phyloP scores from a whole-genome alignment of 2,888 invertebrate genomes.

The Andrena hattorfiana region DNA sequence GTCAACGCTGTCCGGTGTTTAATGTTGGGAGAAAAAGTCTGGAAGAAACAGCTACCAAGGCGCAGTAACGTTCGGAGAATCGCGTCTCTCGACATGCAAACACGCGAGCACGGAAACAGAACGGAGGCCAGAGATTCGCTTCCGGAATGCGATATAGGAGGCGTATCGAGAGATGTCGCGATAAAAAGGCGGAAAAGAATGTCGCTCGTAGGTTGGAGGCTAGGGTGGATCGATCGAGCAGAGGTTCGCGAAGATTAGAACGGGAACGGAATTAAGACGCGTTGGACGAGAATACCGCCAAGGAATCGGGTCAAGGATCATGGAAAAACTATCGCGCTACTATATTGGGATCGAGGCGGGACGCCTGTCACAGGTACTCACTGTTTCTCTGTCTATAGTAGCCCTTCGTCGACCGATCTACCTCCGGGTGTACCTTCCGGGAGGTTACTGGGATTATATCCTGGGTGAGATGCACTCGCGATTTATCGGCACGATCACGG shows the following conservation, averaged over 20 bases:
- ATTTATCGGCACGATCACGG: conserved; percentile 42
- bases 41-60: not conserved
- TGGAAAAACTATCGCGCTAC: not conserved
- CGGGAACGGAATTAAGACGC: conserved; percentile 43
- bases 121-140: no score
- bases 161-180: not conserved
- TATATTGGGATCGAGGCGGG: not conserved
- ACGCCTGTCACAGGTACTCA: conserved; percentile 27
- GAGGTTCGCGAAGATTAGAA: conserved; percentile 37
- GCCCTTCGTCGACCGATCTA: conserved; percentile 1
- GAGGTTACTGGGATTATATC: conserved; percentile 10
- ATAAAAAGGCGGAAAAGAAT: not conserved
- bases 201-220: not conserved
- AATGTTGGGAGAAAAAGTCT: not conserved
- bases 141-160: not conserved
- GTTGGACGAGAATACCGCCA: conserved; percentile 39
- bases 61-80: not conserved
- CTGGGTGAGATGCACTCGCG: conserved; percentile 37
- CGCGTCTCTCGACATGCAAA: not conserved
- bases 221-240: conserved; percentile 44
- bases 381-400: conserved; percentile 37
- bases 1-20: not conserved
- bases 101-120: no score
- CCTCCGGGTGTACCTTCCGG: conserved; percentile 14
- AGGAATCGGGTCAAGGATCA: conserved; percentile 56